These are phyloP conservation scores for Philotrypesis tridentata DNA, from an alignment of 1,140 invertebrate species.

Conservation along the genomic window DNA sequence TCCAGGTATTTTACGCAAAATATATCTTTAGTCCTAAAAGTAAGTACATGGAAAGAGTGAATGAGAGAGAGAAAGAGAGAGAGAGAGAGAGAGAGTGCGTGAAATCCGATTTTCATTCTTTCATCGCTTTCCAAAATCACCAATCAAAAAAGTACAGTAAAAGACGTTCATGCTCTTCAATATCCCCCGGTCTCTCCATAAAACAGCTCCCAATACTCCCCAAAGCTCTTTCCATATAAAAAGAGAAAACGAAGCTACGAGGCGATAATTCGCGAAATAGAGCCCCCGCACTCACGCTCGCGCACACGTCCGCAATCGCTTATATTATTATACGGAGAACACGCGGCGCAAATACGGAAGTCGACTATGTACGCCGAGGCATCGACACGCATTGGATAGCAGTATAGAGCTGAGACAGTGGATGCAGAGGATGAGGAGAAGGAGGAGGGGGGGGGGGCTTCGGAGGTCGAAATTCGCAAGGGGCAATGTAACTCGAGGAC, in stretches of 20 bases:
- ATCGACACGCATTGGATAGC: not conserved
- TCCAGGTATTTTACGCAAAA: too few relatives aligned
- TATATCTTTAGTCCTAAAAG: too few relatives aligned
- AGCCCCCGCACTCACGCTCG: not conserved
- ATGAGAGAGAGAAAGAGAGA: too few relatives aligned
- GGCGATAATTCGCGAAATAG: not conserved
- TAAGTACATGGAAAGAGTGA: too few relatives aligned
- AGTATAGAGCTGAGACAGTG: not conserved
- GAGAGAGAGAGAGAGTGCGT: too few relatives aligned
- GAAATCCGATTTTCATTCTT: too few relatives aligned
- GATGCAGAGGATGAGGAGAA: not conserved
- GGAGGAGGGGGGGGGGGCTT: not conserved
- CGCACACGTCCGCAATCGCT: not conserved
- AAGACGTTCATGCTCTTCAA: too few relatives aligned
- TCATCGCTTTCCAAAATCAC: too few relatives aligned
- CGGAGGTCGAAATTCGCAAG: constrained; percentile 29
- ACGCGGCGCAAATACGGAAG: constrained; percentile 16
- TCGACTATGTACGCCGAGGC: too few relatives aligned
- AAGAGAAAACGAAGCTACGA: not conserved
- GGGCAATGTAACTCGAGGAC: constrained; percentile 27
- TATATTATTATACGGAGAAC: not conserved
- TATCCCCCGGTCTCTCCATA: too few relatives aligned
- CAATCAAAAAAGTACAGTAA: too few relatives aligned
- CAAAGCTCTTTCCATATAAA: not conserved
- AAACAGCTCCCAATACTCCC: too few relatives aligned